Percentiles rank a stretch among this genome's conserved stretches.
Evolutionary conservation across 2,113 vertebrate genomes (phyloP).

Genomic region (Lethenteron camtschaticum): DNA sequence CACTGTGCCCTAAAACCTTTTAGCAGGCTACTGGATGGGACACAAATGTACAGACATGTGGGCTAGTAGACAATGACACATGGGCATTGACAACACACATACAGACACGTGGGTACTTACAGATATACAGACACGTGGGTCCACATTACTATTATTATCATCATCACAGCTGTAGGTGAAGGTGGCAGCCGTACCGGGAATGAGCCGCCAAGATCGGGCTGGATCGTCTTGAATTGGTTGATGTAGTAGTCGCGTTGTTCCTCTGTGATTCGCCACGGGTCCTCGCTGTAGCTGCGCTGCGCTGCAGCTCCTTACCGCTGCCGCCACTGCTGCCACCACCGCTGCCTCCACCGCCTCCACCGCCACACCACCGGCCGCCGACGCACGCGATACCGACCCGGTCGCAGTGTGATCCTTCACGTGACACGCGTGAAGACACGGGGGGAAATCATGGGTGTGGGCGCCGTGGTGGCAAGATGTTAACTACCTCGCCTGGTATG

Average conservation of each 20-base stretch:
- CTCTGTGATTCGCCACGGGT: slow-evolving; percentile 85
- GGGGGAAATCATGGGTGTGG: too few relatives aligned
- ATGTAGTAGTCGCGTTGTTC: slow-evolving; percentile 87
- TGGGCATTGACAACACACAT: not conserved
- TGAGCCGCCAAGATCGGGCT: slow-evolving; percentile 52
- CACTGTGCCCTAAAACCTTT: too few relatives aligned
- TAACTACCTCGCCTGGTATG: too few relatives aligned
- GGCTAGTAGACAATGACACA: too few relatives aligned
- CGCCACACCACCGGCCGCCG: too few relatives aligned
- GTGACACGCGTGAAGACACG: too few relatives aligned
- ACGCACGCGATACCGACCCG: too few relatives aligned
- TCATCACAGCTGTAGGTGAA: not conserved
- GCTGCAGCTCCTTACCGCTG: not conserved
- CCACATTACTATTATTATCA: not conserved
- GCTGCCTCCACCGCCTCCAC: too few relatives aligned
- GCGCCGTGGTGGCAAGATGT: too few relatives aligned
- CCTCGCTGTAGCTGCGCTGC: slow-evolving; percentile 28
- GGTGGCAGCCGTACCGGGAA: slow-evolving; percentile 37
- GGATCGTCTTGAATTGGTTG: slow-evolving; percentile 62
- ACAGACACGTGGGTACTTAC: not conserved
- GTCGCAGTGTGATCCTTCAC: too few relatives aligned
- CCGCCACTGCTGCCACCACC: not conserved
- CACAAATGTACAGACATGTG: too few relatives aligned
- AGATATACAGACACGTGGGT: not conserved
- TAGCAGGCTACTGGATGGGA: too few relatives aligned